phyloP scores from a whole-genome alignment of 2,888 invertebrate species.

The Caenorhabditis wallacei region DNA sequence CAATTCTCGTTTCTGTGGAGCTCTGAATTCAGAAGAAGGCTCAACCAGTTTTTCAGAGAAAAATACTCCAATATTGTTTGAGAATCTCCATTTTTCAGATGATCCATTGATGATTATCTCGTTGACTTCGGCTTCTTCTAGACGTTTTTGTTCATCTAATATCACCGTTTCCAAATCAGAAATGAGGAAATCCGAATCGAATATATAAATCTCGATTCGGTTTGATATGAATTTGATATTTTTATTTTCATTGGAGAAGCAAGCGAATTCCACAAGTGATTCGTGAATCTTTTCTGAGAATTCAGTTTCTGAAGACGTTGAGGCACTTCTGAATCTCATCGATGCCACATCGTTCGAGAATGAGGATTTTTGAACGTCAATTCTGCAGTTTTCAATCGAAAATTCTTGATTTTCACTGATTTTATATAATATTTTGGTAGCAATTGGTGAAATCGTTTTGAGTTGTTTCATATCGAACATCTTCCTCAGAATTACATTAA shows the following conservation, averaged over 20 bases:
- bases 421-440: constrained; percentile 9
- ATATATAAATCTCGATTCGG: constrained; percentile 14
- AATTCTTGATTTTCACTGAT: constrained; percentile 11
- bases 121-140: constrained; percentile 20
- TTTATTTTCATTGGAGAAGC: neutral
- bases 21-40: neutral
- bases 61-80: neutral
- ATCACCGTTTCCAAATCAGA: neutral
- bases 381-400: neutral
- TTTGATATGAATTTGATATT: constrained; percentile 38
- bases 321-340: constrained; percentile 8
- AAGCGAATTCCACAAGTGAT: constrained; percentile 25
- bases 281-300: constrained; percentile 1
- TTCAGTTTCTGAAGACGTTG: neutral
- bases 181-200: neutral
- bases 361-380: neutral
- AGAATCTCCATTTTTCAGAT: neutral
- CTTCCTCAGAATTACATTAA: neutral
- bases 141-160: neutral
- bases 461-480: constrained; percentile 21
- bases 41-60: neutral
- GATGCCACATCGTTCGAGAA: constrained; percentile 19
- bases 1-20: constrained; percentile 37
- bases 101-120: neutral
- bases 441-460: neutral